These are phyloP conservation scores for Eubasilissa regina DNA, from an alignment of 1,140 invertebrate genomes.

Conservation along the genomic window DNA sequence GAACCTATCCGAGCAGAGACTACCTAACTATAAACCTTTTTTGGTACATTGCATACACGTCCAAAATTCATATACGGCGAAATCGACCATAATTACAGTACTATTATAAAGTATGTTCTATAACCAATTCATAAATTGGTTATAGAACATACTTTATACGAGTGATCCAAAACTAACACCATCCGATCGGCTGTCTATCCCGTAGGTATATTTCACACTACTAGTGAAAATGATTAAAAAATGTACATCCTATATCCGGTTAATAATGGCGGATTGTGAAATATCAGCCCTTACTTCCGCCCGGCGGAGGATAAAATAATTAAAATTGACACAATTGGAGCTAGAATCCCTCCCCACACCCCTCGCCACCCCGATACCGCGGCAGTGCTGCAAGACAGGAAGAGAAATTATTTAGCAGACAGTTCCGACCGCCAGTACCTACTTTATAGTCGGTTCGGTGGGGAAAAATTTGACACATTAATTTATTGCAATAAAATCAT, in stretches of 20 bases:
- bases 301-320: constrained; percentile 38
- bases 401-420: constrained; percentile 38
- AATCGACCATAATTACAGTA: too few species aligned
- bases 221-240: constrained; percentile 6
- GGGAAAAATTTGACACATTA: neutral
- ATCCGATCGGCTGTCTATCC: constrained; percentile 1
- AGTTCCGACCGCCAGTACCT: neutral
- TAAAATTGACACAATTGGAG: constrained; percentile 45
- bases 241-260: constrained; percentile 29
- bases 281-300: constrained; percentile 34
- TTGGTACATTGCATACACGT: too few species aligned
- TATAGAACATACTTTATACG: too few species aligned
- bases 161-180: too few species aligned
- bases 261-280: constrained; percentile 22
- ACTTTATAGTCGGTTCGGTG: neutral
- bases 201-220: neutral
- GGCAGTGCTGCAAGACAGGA: neutral
- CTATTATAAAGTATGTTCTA: too few species aligned
- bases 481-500: neutral
- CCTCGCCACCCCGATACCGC: neutral
- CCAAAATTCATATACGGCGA: too few species aligned
- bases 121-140: too few species aligned
- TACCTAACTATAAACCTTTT: too few species aligned
- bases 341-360: neutral
- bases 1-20: too few species aligned